phyloP scores from a whole-genome alignment of 2,888 invertebrate species.

The Eristalis intricaria region DNA sequence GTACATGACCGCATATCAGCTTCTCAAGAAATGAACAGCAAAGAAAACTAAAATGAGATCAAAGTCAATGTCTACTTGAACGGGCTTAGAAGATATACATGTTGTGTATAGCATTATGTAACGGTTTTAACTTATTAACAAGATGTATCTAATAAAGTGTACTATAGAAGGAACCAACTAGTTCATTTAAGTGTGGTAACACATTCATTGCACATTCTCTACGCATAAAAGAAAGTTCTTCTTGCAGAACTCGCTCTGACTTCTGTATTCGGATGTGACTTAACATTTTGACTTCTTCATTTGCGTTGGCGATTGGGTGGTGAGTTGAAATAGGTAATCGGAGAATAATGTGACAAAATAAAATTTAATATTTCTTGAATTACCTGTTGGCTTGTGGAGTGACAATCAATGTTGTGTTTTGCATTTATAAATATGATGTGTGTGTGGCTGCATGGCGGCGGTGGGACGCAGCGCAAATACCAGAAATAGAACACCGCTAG shows the following conservation, averaged over 20 bases:
- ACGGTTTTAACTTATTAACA: slow-evolving; percentile 66
- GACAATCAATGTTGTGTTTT: slow-evolving; percentile 17
- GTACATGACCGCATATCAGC: background rate
- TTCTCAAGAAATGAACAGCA: too few relatives aligned
- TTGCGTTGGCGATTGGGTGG: background rate
- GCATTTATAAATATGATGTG: slow-evolving; percentile 40
- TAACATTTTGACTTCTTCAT: slow-evolving; percentile 26
- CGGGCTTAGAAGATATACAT: slow-evolving; percentile 31
- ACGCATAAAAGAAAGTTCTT: slow-evolving; percentile 66
- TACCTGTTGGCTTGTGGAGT: slow-evolving; percentile 18
- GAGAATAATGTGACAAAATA: slow-evolving; percentile 40
- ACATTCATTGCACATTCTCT: slow-evolving; percentile 59
- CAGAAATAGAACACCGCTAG: slow-evolving; percentile 55
- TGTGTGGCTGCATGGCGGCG: background rate
- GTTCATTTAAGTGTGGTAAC: slow-evolving; percentile 56
- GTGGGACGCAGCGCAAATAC: background rate
- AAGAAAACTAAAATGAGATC: slow-evolving; percentile 55
- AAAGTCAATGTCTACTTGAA: slow-evolving; percentile 60
- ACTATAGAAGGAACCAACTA: slow-evolving; percentile 32
- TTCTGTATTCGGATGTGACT: slow-evolving; percentile 54
- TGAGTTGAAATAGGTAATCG: slow-evolving; percentile 8
- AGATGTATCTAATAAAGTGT: slow-evolving; percentile 59
- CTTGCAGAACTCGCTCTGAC: slow-evolving; percentile 39
- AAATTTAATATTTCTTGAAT: slow-evolving; percentile 43
- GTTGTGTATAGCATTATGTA: slow-evolving; percentile 56